Evolutionary conservation across 2,797 vertebrate genomes (phyloP), one percentile per base, ranked within the genome.

Genomic region (Sciurus carolinensis): DNA sequence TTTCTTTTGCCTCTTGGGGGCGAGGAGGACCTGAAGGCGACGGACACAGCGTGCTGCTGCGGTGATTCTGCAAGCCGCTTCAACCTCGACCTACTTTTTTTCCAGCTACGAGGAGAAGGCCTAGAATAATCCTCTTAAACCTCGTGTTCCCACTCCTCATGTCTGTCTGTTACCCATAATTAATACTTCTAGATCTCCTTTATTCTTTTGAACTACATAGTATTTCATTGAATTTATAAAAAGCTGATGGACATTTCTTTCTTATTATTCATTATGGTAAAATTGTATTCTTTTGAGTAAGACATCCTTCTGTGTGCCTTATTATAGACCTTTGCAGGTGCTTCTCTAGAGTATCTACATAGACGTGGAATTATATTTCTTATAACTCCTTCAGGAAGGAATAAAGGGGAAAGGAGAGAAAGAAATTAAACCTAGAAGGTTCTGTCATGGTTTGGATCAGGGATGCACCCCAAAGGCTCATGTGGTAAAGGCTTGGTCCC

Each of bases 1-100:
- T 92, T 90, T 44, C 42, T 39, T 95, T 89, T 89, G 73, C 71
- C 94, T 95, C 93, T 97, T 39, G 39, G 39, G 39, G 39, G 39
- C 4, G 4, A 39, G 39, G 39, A 39, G 39, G 39, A 39, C 39
- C 39, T 39, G 39, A 39, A 39, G 39, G 39, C 39, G 39, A 39
- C 4, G 39, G 39, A 39, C 39, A 39, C 39, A 39, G 39, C 39
- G 39, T 39, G 39, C 39, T 39, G 39, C 39, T 39, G 39, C 39
- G 39, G 39, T 39, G 39, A 39, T 39, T 39, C 39, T 39, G 39
- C 39, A 5, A 39, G 39, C 39, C 39, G 39, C 39, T 39, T 39
- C 39, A 39, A 39, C 39, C 39, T 39, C 3, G 39, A 39, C 39
- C 39, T 39, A 39, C 39, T 39, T 3, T 39, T 39, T 39, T 5